Percentiles rank a stretch among this genome's conserved stretches.
These are phyloP conservation scores for Agrilus planipennis DNA, from an alignment of 1,140 invertebrate species.

Conservation along the genomic window DNA sequence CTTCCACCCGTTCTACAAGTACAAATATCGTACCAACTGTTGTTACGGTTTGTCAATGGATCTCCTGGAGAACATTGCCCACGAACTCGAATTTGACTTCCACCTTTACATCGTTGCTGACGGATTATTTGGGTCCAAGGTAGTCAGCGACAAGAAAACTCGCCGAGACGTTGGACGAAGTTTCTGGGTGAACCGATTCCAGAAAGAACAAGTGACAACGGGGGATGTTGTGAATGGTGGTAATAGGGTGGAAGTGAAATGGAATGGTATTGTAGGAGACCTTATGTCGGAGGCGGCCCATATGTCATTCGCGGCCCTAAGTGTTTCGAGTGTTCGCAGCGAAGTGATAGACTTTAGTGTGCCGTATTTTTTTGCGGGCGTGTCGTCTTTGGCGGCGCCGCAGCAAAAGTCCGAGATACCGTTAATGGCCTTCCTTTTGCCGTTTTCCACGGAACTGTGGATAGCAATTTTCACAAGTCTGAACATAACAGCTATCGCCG, in stretches of 20 bases:
- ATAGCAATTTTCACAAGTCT: conserved; percentile 80
- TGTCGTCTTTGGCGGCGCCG: conserved; percentile 71
- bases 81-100: conserved; percentile 79
- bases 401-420: conserved; percentile 69
- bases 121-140: conserved; percentile 59
- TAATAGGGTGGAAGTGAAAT: conserved; percentile 35
- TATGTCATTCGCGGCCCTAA: conserved; percentile 79
- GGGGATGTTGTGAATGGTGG: neutral
- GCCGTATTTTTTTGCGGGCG: conserved; percentile 81
- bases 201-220: conserved; percentile 28
- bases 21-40: conserved; percentile 52
- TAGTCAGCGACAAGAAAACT: conserved; percentile 37
- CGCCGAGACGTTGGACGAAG: conserved; percentile 29
- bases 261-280: conserved; percentile 83
- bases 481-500: conserved; percentile 80
- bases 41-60: conserved; percentile 88
- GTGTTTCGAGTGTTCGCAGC: conserved; percentile 59
- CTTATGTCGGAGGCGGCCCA: conserved; percentile 74
- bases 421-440: conserved; percentile 77
- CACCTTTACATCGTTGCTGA: conserved; percentile 78
- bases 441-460: conserved; percentile 81
- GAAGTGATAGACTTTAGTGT: conserved; percentile 81
- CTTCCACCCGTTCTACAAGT: conserved; percentile 40
- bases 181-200: conserved; percentile 24
- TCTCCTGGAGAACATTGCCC: conserved; percentile 69